Evolutionary conservation across 2,888 invertebrate genomes (phyloP).

Genomic region (Mythimna lalbum): DNA sequence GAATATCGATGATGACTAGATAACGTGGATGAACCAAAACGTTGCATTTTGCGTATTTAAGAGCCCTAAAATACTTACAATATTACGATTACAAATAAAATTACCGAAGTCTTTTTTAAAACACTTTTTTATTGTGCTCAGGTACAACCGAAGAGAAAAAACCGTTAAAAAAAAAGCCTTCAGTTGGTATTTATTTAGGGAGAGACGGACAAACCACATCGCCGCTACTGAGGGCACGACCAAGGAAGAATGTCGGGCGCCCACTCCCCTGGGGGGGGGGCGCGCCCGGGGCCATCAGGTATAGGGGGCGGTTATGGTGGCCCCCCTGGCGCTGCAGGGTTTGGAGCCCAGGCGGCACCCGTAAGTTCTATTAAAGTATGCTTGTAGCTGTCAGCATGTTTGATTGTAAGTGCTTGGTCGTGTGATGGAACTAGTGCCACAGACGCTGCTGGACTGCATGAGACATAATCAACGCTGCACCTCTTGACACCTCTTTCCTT

Average conservation of each 20-base stretch:
- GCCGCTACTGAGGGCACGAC: conserved; percentile 3
- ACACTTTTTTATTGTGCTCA: conserved; percentile 59
- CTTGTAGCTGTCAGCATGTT: conserved; percentile 1
- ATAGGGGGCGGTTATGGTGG: conserved; percentile 49
- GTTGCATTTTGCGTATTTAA: background rate
- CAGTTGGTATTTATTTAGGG: conserved; percentile 34
- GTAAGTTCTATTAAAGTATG: conserved; percentile 43
- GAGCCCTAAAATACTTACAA: background rate
- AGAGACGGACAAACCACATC: conserved; percentile 9
- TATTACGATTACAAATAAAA: background rate
- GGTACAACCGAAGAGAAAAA: conserved; percentile 67
- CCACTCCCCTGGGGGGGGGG: conserved; percentile 69
- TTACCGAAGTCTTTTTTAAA: background rate
- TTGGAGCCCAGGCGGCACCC: background rate
- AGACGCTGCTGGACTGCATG: conserved; percentile 5
- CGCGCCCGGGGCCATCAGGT: conserved; percentile 49
- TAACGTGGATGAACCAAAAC: background rate
- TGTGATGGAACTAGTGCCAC: background rate
- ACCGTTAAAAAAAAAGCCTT: conserved; percentile 28
- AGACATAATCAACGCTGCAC: background rate
- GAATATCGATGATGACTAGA: background rate
- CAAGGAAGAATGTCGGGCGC: conserved; percentile 44
- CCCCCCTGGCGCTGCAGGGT: background rate
- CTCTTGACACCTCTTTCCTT: background rate
- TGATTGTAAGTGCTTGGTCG: conserved; percentile 13